phyloP scores from a whole-genome alignment of 2,888 invertebrate species.

The Lycophotia porphyrea region DNA sequence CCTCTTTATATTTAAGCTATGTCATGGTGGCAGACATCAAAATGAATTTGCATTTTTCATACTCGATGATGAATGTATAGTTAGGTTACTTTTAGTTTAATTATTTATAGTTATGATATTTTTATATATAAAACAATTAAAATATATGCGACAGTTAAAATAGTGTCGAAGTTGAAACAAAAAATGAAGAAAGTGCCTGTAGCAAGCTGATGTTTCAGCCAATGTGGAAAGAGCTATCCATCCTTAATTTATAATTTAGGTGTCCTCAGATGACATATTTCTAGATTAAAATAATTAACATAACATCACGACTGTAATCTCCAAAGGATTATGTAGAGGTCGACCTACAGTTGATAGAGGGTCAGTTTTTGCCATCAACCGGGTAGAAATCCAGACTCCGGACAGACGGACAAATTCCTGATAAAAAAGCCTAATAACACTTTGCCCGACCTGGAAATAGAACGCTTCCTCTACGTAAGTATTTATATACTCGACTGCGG shows the following conservation, averaged over 20 bases:
- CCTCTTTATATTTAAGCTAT: background rate
- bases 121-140: too few species aligned
- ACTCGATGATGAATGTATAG: background rate
- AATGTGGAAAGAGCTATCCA: constrained; percentile 2
- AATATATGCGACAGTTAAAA: too few species aligned
- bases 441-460: background rate
- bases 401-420: background rate
- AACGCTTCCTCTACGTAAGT: constrained; percentile 5
- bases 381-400: background rate
- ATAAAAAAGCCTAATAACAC: background rate
- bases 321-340: background rate
- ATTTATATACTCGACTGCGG: background rate
- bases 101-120: background rate
- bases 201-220: background rate
- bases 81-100: background rate
- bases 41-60: background rate
- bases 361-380: background rate
- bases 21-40: background rate
- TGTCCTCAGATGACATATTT: background rate
- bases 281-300: background rate
- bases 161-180: constrained; percentile 14
- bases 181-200: background rate
- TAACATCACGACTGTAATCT: background rate
- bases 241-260: background rate
- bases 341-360: background rate